Conservation (phyloP, 2,888 invertebrate genomes). For the Drosophila cracens region DNA sequence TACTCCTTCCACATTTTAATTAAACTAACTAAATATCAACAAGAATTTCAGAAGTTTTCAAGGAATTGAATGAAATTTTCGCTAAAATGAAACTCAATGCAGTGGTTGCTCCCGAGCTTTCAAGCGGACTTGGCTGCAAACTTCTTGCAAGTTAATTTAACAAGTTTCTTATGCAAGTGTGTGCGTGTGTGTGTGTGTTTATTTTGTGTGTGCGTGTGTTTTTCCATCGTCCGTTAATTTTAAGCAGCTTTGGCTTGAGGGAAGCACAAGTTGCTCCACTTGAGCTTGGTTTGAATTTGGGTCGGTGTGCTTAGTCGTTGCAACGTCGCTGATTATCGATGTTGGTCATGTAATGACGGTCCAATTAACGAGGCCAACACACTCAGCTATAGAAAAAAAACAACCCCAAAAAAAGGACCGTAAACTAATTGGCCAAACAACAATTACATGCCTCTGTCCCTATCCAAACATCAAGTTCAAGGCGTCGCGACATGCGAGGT, state of each 20-base stretch:
- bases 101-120: not conserved
- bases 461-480: slow-evolving; percentile 59
- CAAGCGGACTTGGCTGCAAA: not conserved
- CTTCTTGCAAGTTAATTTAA: slow-evolving; percentile 1
- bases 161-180: slow-evolving; percentile 2
- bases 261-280: slow-evolving; percentile 14
- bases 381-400: not conserved
- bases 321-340: slow-evolving; percentile 36
- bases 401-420: slow-evolving; percentile 25
- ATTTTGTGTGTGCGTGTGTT: not conserved
- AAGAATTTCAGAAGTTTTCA: not conserved
- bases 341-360: slow-evolving; percentile 35
- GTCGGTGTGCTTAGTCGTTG: slow-evolving; percentile 47
- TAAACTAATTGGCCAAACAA: slow-evolving; percentile 29
- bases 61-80: not conserved
- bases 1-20: not conserved
- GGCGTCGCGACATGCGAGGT: slow-evolving; percentile 41
- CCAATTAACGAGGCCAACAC: slow-evolving; percentile 45
- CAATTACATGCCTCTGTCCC: slow-evolving; percentile 22
- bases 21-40: not conserved
- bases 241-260: slow-evolving; percentile 42
- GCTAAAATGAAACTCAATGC: not conserved
- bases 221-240: slow-evolving; percentile 9
- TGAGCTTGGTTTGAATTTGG: slow-evolving; percentile 30
- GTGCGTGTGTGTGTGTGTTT: not conserved